Conservation (phyloP, 2,797 vertebrate species). For the Chelmon rostratus region DNA sequence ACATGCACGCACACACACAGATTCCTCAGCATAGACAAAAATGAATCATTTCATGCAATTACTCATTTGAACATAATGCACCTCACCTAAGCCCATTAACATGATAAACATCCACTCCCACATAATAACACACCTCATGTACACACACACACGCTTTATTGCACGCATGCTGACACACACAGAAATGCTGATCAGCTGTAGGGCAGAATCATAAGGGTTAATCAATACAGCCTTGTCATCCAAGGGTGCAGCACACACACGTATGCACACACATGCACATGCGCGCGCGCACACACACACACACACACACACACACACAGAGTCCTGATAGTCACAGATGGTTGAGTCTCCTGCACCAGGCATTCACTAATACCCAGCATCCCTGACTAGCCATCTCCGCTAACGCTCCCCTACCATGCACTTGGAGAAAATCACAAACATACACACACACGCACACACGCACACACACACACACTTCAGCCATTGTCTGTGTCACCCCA, state of each 20-base stretch:
- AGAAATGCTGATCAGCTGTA: slow-evolving; percentile 63
- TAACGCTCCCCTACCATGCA: slow-evolving; percentile 37
- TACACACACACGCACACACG: slow-evolving; percentile 15
- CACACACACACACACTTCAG: slow-evolving; percentile 32
- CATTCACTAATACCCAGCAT: slow-evolving; percentile 45
- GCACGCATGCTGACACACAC: slow-evolving; percentile 46
- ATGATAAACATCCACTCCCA: slow-evolving; percentile 50
- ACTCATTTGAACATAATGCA: slow-evolving; percentile 58
- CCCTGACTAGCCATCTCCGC: slow-evolving; percentile 52
- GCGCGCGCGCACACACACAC: slow-evolving; percentile 30
- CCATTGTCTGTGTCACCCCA: slow-evolving; percentile 48
- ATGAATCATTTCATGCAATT: slow-evolving; percentile 42
- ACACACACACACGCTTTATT: not conserved
- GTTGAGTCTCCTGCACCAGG: slow-evolving; percentile 37
- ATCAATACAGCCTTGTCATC: slow-evolving; percentile 61
- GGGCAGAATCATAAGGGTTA: slow-evolving; percentile 62
- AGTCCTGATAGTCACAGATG: slow-evolving; percentile 49
- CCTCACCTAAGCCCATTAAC: slow-evolving; percentile 46
- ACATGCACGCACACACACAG: not conserved
- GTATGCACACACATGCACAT: not conserved
- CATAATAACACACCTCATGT: slow-evolving; percentile 24
- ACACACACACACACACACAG: slow-evolving; percentile 34
- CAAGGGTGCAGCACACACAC: slow-evolving; percentile 33
- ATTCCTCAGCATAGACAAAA: slow-evolving; percentile 38
- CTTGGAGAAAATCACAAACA: slow-evolving; percentile 28